These are phyloP conservation scores for Drosophila acutilabella DNA, from an alignment of 2,888 invertebrate genomes.

Conservation along the genomic window DNA sequence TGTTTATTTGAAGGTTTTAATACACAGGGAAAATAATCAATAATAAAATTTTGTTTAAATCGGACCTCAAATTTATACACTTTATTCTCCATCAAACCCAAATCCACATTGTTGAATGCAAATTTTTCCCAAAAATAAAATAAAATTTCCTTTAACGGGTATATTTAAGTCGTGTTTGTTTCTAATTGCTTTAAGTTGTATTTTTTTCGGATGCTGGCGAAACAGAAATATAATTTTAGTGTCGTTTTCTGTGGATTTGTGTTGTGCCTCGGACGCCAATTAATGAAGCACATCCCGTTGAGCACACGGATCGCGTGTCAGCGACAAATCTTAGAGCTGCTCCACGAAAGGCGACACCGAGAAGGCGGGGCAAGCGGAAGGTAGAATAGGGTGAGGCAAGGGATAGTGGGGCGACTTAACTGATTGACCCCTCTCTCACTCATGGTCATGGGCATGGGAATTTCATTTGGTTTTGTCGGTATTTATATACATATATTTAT, in stretches of 20 bases:
- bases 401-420: background rate
- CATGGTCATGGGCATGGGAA: conserved; percentile 40
- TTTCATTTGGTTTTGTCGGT: conserved; percentile 31
- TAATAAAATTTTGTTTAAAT: too few relatives aligned
- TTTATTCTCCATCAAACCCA: too few relatives aligned
- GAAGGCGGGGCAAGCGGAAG: background rate
- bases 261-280: conserved; percentile 63
- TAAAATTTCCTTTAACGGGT: too few relatives aligned
- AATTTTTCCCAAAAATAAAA: too few relatives aligned
- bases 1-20: too few relatives aligned
- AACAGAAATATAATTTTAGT: conserved; percentile 32
- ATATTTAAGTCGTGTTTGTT: too few relatives aligned
- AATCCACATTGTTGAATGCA: too few relatives aligned
- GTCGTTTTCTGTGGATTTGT: conserved; percentile 21
- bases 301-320: conserved; percentile 66
- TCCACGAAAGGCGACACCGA: background rate
- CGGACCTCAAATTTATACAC: too few relatives aligned
- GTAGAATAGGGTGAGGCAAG: background rate
- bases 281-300: conserved; percentile 81
- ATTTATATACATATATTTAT: background rate
- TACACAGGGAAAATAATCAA: too few relatives aligned
- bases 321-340: conserved; percentile 67
- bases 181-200: background rate
- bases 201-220: conserved; percentile 53
- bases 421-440: conserved; percentile 42